These are phyloP conservation scores for Drosophila funebris DNA, from an alignment of 1,140 invertebrate genomes.

Conservation along the genomic window DNA sequence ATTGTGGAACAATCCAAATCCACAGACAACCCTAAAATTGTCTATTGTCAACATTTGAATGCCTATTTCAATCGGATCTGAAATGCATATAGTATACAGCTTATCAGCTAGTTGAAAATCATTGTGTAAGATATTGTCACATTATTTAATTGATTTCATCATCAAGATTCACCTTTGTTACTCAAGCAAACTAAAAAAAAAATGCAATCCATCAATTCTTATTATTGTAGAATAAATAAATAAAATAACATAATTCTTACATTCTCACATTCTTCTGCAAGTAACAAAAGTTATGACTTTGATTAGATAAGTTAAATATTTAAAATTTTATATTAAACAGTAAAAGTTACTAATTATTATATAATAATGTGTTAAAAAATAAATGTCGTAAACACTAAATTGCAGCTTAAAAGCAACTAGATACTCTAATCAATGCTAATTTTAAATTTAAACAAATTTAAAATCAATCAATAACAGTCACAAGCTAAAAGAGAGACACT, in stretches of 20 bases:
- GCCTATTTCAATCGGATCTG: too few relatives aligned
- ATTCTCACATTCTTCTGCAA: too few relatives aligned
- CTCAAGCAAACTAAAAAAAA: too few relatives aligned
- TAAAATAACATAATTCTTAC: too few relatives aligned
- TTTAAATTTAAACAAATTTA: not conserved
- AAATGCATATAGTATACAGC: too few relatives aligned
- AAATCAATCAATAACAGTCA: not conserved
- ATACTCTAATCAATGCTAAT: conserved; percentile 1
- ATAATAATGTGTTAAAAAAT: not conserved
- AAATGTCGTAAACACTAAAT: not conserved
- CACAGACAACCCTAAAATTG: conserved; percentile 51
- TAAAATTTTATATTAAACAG: not conserved
- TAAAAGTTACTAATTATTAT: not conserved
- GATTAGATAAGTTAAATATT: not conserved
- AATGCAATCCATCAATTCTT: too few relatives aligned
- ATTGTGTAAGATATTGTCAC: not conserved
- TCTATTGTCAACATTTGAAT: conserved; percentile 1
- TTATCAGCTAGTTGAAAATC: too few relatives aligned
- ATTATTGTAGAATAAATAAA: too few relatives aligned
- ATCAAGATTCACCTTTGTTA: too few relatives aligned
- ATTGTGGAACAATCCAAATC: conserved; percentile 46
- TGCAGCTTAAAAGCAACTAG: not conserved
- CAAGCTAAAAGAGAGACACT: too few relatives aligned
- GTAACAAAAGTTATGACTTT: too few relatives aligned
- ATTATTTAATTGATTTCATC: not conserved